Conservation (phyloP, 2,113 vertebrate species). For the Cololabis saira region DNA sequence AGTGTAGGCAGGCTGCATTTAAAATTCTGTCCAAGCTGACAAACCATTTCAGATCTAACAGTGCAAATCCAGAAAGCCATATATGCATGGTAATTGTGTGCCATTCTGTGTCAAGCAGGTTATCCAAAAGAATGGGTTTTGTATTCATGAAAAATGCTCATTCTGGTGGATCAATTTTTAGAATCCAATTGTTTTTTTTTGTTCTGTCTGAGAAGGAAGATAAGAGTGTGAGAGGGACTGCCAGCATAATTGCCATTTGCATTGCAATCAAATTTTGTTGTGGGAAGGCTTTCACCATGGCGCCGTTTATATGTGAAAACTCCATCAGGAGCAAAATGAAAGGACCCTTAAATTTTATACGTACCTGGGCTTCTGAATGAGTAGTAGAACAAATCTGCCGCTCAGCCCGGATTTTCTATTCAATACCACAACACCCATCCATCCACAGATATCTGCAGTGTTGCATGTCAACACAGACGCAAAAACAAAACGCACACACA, state of each 20-base stretch:
- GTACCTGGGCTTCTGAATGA: constrained; percentile 40
- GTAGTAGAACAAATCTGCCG: constrained; percentile 40
- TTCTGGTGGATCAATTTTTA: constrained; percentile 55
- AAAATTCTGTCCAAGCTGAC: constrained; percentile 38
- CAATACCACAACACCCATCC: not conserved
- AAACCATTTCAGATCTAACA: constrained; percentile 26
- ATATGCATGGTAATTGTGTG: constrained; percentile 65
- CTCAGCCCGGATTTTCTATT: constrained; percentile 4
- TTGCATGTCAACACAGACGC: constrained; percentile 17
- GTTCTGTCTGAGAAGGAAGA: constrained; percentile 50
- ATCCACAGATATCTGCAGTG: constrained; percentile 6
- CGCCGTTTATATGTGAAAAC: constrained; percentile 53
- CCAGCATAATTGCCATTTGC: constrained; percentile 68
- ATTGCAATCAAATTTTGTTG: constrained; percentile 56
- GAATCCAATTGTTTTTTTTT: constrained; percentile 65
- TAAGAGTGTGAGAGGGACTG: constrained; percentile 60
- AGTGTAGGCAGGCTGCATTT: constrained; percentile 39
- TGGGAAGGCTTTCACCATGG: constrained; percentile 34
- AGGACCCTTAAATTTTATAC: constrained; percentile 48
- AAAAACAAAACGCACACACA: constrained; percentile 23
- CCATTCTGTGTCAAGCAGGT: constrained; percentile 61
- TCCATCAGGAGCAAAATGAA: constrained; percentile 46
- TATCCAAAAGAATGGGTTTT: constrained; percentile 56
- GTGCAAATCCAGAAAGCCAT: constrained; percentile 54
- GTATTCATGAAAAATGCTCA: constrained; percentile 68